A percentile compares a stretch with the other conserved stretches of the same genome.
These are phyloP conservation scores for Acanthochromis polyacanthus DNA, from an alignment of 2,113 vertebrate species.

Conservation along the genomic window DNA sequence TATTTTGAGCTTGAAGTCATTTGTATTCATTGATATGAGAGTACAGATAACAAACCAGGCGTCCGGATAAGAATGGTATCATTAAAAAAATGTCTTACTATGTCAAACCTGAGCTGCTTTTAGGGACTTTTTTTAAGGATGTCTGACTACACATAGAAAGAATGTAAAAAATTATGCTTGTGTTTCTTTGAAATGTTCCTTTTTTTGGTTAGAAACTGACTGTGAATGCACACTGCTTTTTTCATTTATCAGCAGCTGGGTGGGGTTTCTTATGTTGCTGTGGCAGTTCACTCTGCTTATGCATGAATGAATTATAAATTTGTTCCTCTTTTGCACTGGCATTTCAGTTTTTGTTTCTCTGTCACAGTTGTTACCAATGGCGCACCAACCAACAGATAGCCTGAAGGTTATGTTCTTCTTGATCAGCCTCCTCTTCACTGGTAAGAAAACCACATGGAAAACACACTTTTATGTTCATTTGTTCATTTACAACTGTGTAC, in stretches of 20 bases:
- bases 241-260: not conserved
- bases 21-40: slow-evolving; percentile 68
- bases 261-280: not conserved
- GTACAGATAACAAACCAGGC: slow-evolving; percentile 49
- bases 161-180: not conserved
- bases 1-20: slow-evolving; percentile 62
- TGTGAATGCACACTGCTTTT: not conserved
- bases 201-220: not conserved
- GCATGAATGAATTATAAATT: not conserved
- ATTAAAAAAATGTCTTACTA: slow-evolving; percentile 30
- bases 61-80: slow-evolving; percentile 46
- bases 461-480: not conserved
- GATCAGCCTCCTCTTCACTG: slow-evolving; percentile 36
- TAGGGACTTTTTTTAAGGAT: not conserved
- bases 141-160: slow-evolving; percentile 8
- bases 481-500: not conserved
- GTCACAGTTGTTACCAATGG: slow-evolving; percentile 40
- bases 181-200: not conserved
- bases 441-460: slow-evolving; percentile 42
- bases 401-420: slow-evolving; percentile 50
- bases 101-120: slow-evolving; percentile 20
- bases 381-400: not conserved
- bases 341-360: slow-evolving; percentile 18
- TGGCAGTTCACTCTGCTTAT: not conserved
- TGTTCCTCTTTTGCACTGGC: slow-evolving; percentile 21